phyloP scores from a whole-genome alignment of 2,797 vertebrate genomes.

The Cyclopterus lumpus region DNA sequence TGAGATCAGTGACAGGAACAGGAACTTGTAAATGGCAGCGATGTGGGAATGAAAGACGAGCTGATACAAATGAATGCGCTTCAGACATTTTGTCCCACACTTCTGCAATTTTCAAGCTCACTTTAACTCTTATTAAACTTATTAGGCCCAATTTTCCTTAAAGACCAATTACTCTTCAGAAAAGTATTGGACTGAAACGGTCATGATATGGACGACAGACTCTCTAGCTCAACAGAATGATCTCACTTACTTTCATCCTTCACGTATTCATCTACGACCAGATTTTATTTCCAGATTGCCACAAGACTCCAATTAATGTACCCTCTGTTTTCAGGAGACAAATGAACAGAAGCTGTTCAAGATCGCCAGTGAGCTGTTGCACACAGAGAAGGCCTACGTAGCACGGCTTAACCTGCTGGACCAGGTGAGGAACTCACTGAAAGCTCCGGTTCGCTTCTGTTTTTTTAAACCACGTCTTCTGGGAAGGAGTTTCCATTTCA shows the following conservation, averaged over 20 bases:
- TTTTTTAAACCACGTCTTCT: background rate
- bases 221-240: background rate
- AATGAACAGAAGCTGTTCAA: slow-evolving; percentile 96
- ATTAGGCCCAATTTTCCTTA: background rate
- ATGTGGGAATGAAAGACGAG: slow-evolving; percentile 13
- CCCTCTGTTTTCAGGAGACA: slow-evolving; percentile 86
- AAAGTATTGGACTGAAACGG: slow-evolving; percentile 4
- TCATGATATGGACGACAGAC: background rate
- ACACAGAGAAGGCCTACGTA: slow-evolving; percentile 96
- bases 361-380: slow-evolving; percentile 95
- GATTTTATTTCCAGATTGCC: background rate
- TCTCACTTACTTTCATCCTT: slow-evolving; percentile 9
- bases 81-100: slow-evolving; percentile 27
- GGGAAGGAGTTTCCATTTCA: background rate
- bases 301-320: background rate
- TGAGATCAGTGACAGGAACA: slow-evolving; percentile 3
- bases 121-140: background rate
- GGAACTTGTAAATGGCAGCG: slow-evolving; percentile 38
- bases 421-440: slow-evolving; percentile 81
- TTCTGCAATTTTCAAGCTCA: slow-evolving; percentile 16
- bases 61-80: background rate
- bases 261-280: background rate
- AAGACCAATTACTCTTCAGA: slow-evolving; percentile 11
- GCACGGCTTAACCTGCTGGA: slow-evolving; percentile 92
- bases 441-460: slow-evolving; percentile 11